These are phyloP conservation scores for Acanthurus tractus DNA, from an alignment of 2,797 vertebrate genomes.

Conservation along the genomic window DNA sequence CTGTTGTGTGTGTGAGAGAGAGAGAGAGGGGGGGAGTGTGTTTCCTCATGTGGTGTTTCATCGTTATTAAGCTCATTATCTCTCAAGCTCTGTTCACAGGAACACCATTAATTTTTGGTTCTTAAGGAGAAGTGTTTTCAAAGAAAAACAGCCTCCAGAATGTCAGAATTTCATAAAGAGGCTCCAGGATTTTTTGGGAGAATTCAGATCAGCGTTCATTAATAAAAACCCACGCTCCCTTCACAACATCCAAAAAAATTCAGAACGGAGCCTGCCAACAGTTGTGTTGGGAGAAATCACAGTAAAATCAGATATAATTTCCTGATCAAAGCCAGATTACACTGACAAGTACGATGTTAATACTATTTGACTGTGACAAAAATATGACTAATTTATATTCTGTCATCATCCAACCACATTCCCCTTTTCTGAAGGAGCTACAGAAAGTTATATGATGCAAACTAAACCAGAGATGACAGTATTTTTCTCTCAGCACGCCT, in stretches of 20 bases:
- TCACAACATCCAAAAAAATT: constrained; percentile 16
- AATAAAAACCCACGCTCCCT: constrained; percentile 40
- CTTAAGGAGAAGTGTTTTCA: constrained; percentile 34
- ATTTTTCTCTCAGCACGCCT: background rate
- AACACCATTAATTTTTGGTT: constrained; percentile 16
- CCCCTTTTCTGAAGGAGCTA: background rate
- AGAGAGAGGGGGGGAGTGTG: background rate
- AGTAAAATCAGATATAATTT: background rate
- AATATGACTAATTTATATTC: background rate
- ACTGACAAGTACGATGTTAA: constrained; percentile 12
- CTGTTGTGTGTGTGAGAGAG: background rate
- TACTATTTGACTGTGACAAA: constrained; percentile 3
- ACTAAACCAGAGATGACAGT: background rate
- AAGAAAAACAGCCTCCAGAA: constrained; percentile 36
- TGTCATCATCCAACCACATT: background rate
- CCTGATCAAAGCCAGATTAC: constrained; percentile 6
- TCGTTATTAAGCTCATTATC: constrained; percentile 61
- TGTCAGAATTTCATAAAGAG: constrained; percentile 27
- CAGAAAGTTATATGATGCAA: background rate
- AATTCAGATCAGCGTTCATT: constrained; percentile 20
- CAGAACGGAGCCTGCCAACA: constrained; percentile 24
- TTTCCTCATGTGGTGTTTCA: constrained; percentile 26
- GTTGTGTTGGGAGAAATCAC: background rate
- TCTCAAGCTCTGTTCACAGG: constrained; percentile 28
- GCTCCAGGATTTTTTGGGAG: constrained; percentile 30